Percentiles rank a stretch among this genome's conserved stretches.
Evolutionary conservation across 2,888 invertebrate species (phyloP).

Genomic region (Mongoloraphidia duomilia): DNA sequence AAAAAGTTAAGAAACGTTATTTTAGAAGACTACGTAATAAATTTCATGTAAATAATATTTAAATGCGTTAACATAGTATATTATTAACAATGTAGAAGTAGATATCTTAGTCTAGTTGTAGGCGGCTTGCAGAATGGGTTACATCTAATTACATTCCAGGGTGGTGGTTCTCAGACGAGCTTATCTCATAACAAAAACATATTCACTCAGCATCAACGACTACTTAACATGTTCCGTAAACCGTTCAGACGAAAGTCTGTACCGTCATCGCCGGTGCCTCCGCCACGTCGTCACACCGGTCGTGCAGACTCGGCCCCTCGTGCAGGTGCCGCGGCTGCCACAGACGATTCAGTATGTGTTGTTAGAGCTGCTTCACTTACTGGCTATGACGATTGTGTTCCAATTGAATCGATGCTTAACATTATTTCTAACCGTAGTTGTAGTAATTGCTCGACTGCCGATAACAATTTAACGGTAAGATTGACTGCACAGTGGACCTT

Average conservation of each 20-base stretch:
- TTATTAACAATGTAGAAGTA: too few relatives aligned
- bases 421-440: background rate
- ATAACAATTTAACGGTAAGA: background rate
- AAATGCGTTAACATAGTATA: too few relatives aligned
- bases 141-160: conserved; percentile 17
- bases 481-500: background rate
- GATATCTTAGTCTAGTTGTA: too few relatives aligned
- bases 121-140: background rate
- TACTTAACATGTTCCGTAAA: conserved; percentile 48
- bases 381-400: background rate
- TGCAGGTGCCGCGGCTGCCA: conserved; percentile 26
- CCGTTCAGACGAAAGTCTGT: conserved; percentile 56
- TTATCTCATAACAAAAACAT: conserved; percentile 38
- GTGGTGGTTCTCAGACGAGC: conserved; percentile 38
- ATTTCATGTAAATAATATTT: too few relatives aligned
- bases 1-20: too few relatives aligned
- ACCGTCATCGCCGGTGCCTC: conserved; percentile 46
- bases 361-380: too few relatives aligned
- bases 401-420: too few relatives aligned
- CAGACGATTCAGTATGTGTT: conserved; percentile 18
- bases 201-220: conserved; percentile 40
- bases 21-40: too few relatives aligned
- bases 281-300: conserved; percentile 31
- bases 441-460: background rate
- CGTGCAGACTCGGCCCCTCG: conserved; percentile 28